Conservation (phyloP, 1,140 invertebrate genomes). For the Ceratina japonica region DNA sequence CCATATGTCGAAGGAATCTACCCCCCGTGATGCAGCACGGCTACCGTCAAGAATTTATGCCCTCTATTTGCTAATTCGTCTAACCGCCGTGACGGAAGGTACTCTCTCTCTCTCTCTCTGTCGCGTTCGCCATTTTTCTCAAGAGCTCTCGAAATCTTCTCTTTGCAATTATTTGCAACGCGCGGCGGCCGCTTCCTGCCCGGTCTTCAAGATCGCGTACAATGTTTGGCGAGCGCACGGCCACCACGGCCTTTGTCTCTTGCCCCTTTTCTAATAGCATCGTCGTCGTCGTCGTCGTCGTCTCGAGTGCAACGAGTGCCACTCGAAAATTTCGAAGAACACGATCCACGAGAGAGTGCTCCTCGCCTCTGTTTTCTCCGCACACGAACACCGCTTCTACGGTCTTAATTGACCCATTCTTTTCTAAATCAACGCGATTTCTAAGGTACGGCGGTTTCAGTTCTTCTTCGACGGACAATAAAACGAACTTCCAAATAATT, state of each 20-base stretch:
- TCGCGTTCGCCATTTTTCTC: constrained; percentile 31
- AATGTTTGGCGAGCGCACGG: constrained; percentile 52
- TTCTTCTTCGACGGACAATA: no score
- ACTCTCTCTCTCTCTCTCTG: no score
- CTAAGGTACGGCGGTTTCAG: background rate
- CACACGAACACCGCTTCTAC: background rate
- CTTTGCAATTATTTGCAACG: constrained; percentile 14
- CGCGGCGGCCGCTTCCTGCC: constrained; percentile 52
- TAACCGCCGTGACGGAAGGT: constrained; percentile 66
- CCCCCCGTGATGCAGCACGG: constrained; percentile 66
- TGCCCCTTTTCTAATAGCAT: constrained; percentile 30
- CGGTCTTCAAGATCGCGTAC: constrained; percentile 38
- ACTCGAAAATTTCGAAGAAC: constrained; percentile 37
- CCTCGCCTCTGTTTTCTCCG: constrained; percentile 13
- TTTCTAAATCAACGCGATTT: background rate
- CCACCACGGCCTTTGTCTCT: constrained; percentile 50
- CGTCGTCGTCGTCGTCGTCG: constrained; percentile 4
- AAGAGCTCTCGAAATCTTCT: constrained; percentile 11
- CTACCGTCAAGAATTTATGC: constrained; percentile 74
- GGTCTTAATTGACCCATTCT: constrained; percentile 14
- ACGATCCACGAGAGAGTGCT: background rate
- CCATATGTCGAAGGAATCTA: constrained; percentile 72
- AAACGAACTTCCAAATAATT: no score
- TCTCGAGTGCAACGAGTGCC: constrained; percentile 50
- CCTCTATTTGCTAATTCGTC: constrained; percentile 69